Base-by-base conservation (phyloP, 2,888 invertebrate species). In the Empis stercorea region DNA sequence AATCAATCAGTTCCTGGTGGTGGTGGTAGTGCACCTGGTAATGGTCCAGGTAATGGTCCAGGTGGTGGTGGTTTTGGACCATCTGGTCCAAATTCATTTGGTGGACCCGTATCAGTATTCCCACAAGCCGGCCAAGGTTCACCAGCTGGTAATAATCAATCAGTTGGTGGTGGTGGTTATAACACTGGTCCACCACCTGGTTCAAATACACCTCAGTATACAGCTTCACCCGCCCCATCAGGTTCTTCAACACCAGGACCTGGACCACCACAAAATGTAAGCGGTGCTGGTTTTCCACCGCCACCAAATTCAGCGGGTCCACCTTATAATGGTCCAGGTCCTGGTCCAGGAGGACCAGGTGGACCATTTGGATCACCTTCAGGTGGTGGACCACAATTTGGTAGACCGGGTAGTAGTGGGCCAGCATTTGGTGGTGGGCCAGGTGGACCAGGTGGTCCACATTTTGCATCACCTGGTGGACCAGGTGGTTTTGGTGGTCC, bases 201-300 rank as follows among this genome's bases (percentile, higher is more conserved):
- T 61, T 85, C 79, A 62, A 85, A 75, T 66, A 87, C 77, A 62
- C 87, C 81, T 60, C 87, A 81, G 73, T 88, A 87, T 69, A 86
- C 86, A 59, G 86, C 87, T 61, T 87, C 87, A 54, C 89, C 89
- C 59, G 85, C 81, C 61, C 87, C 85, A 56, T 87, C 78, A 61
- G 87, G 80, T 60, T 78, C 83, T 44, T 87, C 87, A 56, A 87
- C 88, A 37, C 87, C 88, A 10, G 87, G 86, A 51, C 85, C 83
- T 17, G 77, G 76, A 46, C 78, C 79, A 48, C 78, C 80, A 45
- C 76, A 75, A 59, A 71, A 66, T 60, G 72, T 74, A 49, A 71
- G 70, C 46, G 70, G 71, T 51, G 73, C 72, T 51, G 74, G 71
- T 52, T 76, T 73, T 59, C 72, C 72, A 46, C 74, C 72, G 51